Evolutionary conservation across 2,113 vertebrate species (phyloP).

Genomic region (Megaleporinus macrocephalus): DNA sequence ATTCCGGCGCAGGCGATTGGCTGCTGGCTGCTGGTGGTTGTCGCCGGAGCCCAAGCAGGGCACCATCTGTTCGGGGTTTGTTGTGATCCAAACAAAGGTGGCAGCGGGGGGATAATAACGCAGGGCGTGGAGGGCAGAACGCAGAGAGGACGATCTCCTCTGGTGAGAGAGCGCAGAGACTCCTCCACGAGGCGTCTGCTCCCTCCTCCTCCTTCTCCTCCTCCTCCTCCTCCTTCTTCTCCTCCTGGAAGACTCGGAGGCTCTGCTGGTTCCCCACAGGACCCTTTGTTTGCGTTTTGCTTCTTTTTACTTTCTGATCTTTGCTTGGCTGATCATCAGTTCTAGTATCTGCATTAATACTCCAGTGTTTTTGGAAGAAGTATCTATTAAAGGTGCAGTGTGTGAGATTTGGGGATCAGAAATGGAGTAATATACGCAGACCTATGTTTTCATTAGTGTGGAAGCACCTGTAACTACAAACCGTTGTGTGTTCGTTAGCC

Average conservation of each 20-base stretch:
- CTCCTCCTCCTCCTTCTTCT: constrained; percentile 1
- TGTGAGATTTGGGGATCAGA: too few species aligned
- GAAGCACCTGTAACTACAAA: too few species aligned
- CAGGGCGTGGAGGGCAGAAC: constrained; percentile 47
- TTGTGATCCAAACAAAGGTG: constrained; percentile 80
- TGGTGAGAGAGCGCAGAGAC: constrained; percentile 30
- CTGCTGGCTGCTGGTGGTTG: constrained; percentile 64
- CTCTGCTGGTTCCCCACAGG: constrained; percentile 37
- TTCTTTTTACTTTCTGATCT: background rate
- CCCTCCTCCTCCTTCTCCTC: constrained; percentile 19
- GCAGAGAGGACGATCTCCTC: constrained; percentile 37
- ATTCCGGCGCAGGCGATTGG: constrained; percentile 82
- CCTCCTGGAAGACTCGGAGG: constrained; percentile 44
- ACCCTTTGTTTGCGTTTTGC: constrained; percentile 44
- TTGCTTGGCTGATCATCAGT: too few species aligned
- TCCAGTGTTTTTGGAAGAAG: too few species aligned
- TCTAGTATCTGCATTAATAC: too few species aligned
- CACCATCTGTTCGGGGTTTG: constrained; percentile 81
- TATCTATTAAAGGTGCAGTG: too few species aligned
- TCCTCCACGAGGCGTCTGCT: constrained; percentile 9
- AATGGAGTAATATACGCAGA: too few species aligned
- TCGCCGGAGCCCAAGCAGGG: constrained; percentile 71
- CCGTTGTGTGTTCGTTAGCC: too few species aligned
- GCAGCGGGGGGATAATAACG: constrained; percentile 57
- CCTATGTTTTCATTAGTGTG: too few species aligned